phyloP scores from a whole-genome alignment of 1,140 invertebrate species.

The Cardiocondyla obscurior region DNA sequence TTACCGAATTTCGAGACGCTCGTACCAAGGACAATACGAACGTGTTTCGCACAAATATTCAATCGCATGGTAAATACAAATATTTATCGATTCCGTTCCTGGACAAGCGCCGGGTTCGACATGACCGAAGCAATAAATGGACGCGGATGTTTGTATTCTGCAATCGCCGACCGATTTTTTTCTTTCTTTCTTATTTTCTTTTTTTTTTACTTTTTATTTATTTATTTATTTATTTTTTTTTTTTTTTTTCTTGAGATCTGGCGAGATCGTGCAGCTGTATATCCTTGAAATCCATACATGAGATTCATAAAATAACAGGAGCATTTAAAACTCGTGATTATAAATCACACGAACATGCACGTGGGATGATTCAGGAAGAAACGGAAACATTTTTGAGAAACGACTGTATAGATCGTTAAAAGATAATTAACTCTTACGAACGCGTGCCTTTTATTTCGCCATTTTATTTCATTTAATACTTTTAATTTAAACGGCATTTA shows the following conservation, averaged over 20 bases:
- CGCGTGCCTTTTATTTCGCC: neutral
- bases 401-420: neutral
- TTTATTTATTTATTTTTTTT: too few species aligned
- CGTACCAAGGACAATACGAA: neutral
- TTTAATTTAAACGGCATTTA: too few species aligned
- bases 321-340: neutral
- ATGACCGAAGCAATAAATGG: neutral
- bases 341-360: neutral
- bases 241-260: neutral
- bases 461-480: too few species aligned
- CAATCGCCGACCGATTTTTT: neutral
- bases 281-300: neutral
- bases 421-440: neutral
- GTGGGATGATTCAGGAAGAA: neutral
- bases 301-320: neutral
- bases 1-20: neutral
- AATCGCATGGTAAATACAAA: constrained; percentile 2
- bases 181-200: too few species aligned
- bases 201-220: too few species aligned
- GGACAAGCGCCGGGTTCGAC: neutral
- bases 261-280: neutral
- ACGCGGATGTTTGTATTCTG: neutral
- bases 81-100: neutral
- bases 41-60: constrained; percentile 29
- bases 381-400: neutral